These are phyloP conservation scores for Listronotus bonariensis DNA, from an alignment of 1,140 invertebrate species.

Conservation along the genomic window DNA sequence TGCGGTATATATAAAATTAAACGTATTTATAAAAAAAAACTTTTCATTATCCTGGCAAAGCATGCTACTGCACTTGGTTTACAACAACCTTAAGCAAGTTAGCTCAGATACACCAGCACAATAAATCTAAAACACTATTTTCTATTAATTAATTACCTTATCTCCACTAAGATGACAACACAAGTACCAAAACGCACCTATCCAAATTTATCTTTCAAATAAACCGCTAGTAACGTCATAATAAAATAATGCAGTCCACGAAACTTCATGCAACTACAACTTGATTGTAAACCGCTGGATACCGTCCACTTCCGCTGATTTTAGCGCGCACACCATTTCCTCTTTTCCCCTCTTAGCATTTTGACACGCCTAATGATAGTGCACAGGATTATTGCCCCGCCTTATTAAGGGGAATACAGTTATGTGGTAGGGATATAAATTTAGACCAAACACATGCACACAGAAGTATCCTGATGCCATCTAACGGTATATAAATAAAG, in stretches of 20 bases:
- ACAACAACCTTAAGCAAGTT: too few relatives aligned
- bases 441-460: background rate
- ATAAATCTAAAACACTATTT: background rate
- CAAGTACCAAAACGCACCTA: background rate
- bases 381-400: constrained; percentile 12
- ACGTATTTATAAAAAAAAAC: background rate
- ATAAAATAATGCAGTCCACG: constrained; percentile 12
- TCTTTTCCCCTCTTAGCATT: constrained; percentile 1
- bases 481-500: background rate
- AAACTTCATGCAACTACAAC: constrained; percentile 13
- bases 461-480: constrained; percentile 3
- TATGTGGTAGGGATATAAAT: background rate
- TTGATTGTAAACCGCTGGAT: constrained; percentile 11
- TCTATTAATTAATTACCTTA: background rate
- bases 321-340: constrained; percentile 16
- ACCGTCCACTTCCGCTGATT: constrained; percentile 20
- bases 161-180: background rate
- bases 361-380: constrained; percentile 24
- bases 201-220: background rate
- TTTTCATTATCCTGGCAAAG: background rate
- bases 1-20: too few relatives aligned
- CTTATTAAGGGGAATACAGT: constrained; percentile 17
- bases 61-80: background rate
- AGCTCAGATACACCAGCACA: too few relatives aligned
- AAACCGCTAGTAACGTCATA: background rate